Percentiles rank a stretch among this genome's conserved stretches.
phyloP scores from a whole-genome alignment of 2,797 vertebrate genomes.

The Poliocrania exsul region DNA sequence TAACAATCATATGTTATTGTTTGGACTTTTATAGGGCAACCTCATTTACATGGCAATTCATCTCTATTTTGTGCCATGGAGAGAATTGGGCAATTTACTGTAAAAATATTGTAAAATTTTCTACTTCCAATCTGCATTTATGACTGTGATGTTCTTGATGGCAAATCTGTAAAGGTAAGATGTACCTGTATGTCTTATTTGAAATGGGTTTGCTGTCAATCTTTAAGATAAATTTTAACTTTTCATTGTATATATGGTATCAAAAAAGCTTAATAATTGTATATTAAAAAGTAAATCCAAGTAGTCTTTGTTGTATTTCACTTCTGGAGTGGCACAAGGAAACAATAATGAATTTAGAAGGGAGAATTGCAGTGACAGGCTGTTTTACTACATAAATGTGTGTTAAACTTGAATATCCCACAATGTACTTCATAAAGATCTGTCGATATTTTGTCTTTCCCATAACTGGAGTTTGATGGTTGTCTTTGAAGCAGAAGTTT shows the following conservation, averaged over 20 bases:
- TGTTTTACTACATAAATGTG: not conserved
- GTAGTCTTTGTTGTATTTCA: not conserved
- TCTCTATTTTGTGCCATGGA: not conserved
- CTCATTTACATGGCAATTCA: not conserved
- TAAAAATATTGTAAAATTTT: not conserved
- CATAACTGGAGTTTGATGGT: not conserved
- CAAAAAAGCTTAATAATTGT: not conserved
- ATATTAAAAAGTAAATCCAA: conserved; percentile 40
- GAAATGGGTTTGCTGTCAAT: not conserved
- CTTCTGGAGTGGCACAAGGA: not conserved
- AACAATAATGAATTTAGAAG: not conserved
- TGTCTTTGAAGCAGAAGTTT: not conserved
- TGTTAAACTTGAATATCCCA: not conserved
- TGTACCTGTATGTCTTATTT: not conserved
- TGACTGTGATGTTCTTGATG: not conserved
- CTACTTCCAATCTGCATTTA: not conserved
- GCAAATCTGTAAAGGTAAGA: not conserved
- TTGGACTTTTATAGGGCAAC: conserved; percentile 31
- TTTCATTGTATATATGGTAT: not conserved
- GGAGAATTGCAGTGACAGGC: not conserved
- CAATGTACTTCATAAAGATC: not conserved
- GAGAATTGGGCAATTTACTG: not conserved
- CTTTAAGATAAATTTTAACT: not conserved
- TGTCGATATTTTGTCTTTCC: not conserved
- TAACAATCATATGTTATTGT: conserved; percentile 4